Evolutionary conservation across 2,113 vertebrate genomes (phyloP).

Genomic region (Pipa parva): DNA sequence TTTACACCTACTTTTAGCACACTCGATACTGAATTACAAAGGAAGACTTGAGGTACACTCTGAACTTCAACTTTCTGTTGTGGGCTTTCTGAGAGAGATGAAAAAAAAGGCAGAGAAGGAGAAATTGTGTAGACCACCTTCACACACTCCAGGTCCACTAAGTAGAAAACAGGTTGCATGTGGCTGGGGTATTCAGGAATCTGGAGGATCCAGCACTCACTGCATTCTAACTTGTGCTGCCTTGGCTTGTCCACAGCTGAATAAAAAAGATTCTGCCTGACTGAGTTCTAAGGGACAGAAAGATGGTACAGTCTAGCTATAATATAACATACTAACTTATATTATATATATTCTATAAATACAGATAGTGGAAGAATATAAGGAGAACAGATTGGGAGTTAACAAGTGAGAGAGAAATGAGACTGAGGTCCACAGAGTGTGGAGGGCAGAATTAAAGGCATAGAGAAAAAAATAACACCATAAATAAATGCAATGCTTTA

Average conservation of each 20-base stretch:
- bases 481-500: too few relatives aligned
- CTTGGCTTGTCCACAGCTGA: conserved; percentile 52
- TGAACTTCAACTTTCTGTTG: conserved; percentile 62
- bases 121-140: conserved; percentile 56
- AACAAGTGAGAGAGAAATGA: too few relatives aligned
- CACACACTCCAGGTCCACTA: conserved; percentile 47
- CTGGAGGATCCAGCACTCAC: conserved; percentile 46
- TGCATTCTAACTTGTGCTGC: conserved; percentile 43
- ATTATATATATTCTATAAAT: too few relatives aligned
- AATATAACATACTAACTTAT: too few relatives aligned
- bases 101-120: conserved; percentile 52
- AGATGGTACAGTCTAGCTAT: conserved; percentile 44
- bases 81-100: conserved; percentile 51
- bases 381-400: too few relatives aligned
- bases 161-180: conserved; percentile 43
- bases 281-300: conserved; percentile 62
- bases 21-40: conserved; percentile 54
- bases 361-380: too few relatives aligned
- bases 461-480: too few relatives aligned
- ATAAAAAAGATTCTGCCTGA: conserved; percentile 57
- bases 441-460: too few relatives aligned
- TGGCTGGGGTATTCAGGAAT: conserved; percentile 45
- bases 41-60: conserved; percentile 59
- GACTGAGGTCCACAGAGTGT: too few relatives aligned
- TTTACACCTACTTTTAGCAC: conserved; percentile 63